Base-by-base conservation (phyloP, 1,140 invertebrate species). In the Glomeris maerens region DNA sequence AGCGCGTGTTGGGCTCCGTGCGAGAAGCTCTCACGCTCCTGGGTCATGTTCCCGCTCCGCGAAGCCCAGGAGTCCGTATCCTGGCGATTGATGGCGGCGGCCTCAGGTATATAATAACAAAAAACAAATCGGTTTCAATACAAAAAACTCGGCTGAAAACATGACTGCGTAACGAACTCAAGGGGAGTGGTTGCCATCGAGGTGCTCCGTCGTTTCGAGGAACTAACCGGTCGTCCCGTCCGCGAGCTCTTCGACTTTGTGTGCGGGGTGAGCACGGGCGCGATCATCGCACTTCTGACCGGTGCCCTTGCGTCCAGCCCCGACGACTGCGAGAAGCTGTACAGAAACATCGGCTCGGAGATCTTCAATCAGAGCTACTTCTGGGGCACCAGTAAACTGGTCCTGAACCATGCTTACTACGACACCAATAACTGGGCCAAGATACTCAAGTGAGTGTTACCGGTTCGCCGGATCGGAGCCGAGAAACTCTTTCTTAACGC, bases 1-100 rank as follows among this genome's bases (percentile, higher is more conserved):
- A 29, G 13, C 45, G 48, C 20, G 55, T 68, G 1, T 51, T 54
- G 28, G 54, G 49, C n/a, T 54, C 56, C 44, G 60, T 56, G 1
- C 41, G 72, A 55, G 77, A 82, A 73, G 76, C 77, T 1, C 69
- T 91, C 46, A 75, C 82, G 1, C 61, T 89, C 26, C 63, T 91
- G 46, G 89, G 89, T 3, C 76, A 86, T 62, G 66, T 74, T 5
- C 72, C 78, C 51, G 79, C 84, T 27, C 68, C 83, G 2, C 75
- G 74, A 54, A 77, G 77, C 3, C 68, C 71, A 49, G 89, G 90
- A 3, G 80, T 92, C 25, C 72, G 83, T 63, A 79, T 94, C 45
- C 68, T 95, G 13, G 76, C 83, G 0, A 84, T 94, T 55, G 90
- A 95, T 72, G 90, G 90, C 4, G 90, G 90, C 27, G 90, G 90